Conservation (phyloP, 1,140 invertebrate genomes). For the Helicorthomorpha holstii region DNA sequence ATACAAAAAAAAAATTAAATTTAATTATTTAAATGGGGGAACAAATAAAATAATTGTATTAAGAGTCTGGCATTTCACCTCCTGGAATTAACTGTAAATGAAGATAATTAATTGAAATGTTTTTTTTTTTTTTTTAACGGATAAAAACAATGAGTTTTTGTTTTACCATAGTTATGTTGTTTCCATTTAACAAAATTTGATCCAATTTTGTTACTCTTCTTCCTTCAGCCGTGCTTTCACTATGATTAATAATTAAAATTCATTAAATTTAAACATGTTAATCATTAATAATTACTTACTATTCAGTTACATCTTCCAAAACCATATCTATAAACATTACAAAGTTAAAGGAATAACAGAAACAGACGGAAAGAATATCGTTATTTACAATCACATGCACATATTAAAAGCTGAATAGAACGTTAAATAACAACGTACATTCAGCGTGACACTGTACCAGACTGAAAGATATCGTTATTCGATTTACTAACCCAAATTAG, state of each 20-base stretch:
- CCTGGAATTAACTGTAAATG: constrained; percentile 27
- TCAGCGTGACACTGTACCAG: too few species aligned
- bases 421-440: background rate
- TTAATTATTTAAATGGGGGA: too few species aligned
- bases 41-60: too few species aligned
- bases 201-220: constrained; percentile 90
- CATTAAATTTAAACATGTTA: background rate
- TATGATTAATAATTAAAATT: constrained; percentile 7
- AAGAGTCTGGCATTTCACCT: constrained; percentile 33
- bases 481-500: too few species aligned
- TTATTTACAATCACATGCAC: too few species aligned
- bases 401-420: too few species aligned
- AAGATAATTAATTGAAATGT: constrained; percentile 6
- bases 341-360: too few species aligned
- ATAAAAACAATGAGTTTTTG: constrained; percentile 3
- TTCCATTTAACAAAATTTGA: constrained; percentile 96
- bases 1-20: too few species aligned
- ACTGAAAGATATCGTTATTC: too few species aligned
- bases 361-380: too few species aligned
- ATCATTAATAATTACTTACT: constrained; percentile 22
- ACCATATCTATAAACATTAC: constrained; percentile 38
- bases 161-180: constrained; percentile 94
- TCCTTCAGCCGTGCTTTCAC: constrained; percentile 90
- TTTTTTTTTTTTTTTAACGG: constrained; percentile 6
- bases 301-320: constrained; percentile 39